A percentile compares a stretch with the other conserved stretches of the same genome.
phyloP scores from a whole-genome alignment of 1,140 invertebrate genomes.

The Drosophila takahashii region DNA sequence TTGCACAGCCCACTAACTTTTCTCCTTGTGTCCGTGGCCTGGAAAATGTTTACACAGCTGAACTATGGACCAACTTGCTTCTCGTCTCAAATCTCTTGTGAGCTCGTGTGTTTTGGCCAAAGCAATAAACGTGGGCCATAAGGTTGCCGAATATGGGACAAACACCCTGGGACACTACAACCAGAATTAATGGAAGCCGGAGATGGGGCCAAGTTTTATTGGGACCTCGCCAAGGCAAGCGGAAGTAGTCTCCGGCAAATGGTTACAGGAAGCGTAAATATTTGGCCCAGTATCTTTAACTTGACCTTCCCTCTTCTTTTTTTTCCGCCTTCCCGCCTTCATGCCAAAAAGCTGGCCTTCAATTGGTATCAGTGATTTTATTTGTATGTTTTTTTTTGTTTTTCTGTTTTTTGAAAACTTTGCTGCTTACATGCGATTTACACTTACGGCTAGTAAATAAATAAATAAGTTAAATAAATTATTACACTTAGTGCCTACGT shows the following conservation, averaged over 20 bases:
- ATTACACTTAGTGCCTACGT: slow-evolving; percentile 63
- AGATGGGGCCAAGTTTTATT: slow-evolving; percentile 37
- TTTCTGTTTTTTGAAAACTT: slow-evolving; percentile 80
- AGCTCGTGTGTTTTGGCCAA: slow-evolving; percentile 3
- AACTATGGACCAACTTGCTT: slow-evolving; percentile 19
- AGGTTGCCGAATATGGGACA: slow-evolving; percentile 21
- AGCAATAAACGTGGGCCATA: slow-evolving; percentile 34
- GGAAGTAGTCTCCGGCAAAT: slow-evolving; percentile 16
- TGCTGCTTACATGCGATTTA: slow-evolving; percentile 70
- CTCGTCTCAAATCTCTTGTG: slow-evolving; percentile 6
- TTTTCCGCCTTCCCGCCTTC: too few species aligned
- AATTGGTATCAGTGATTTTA: slow-evolving; percentile 38
- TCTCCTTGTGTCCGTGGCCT: slow-evolving; percentile 20
- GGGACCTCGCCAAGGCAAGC: slow-evolving; percentile 19
- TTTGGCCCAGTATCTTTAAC: slow-evolving; percentile 17
- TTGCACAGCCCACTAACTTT: slow-evolving; percentile 14
- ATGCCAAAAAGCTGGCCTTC: not conserved
- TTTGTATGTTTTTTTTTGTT: slow-evolving; percentile 69
- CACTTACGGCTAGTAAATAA: slow-evolving; percentile 74
- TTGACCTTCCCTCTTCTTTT: slow-evolving; percentile 15
- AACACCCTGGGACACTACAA: slow-evolving; percentile 31
- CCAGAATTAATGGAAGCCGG: slow-evolving; percentile 12
- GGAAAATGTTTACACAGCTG: slow-evolving; percentile 37
- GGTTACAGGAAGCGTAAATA: slow-evolving; percentile 23
- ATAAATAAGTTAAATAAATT: slow-evolving; percentile 77